phyloP scores from a whole-genome alignment of 2,888 invertebrate genomes.

The Scotopteryx bipunctaria region DNA sequence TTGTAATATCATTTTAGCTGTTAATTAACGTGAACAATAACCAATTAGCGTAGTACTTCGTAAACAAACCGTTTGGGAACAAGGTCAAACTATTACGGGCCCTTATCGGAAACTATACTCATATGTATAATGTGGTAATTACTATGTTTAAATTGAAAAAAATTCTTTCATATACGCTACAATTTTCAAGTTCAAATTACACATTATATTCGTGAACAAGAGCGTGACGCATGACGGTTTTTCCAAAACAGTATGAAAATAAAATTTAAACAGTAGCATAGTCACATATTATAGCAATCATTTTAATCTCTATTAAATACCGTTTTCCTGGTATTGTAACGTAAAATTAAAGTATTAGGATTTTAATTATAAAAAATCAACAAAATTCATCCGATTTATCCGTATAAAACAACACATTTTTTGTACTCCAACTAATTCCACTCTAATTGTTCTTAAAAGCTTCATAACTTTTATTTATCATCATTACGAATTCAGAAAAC shows the following conservation, averaged over 20 bases:
- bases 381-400: too few relatives aligned
- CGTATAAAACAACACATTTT: too few relatives aligned
- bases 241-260: neutral
- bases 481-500: too few relatives aligned
- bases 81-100: constrained; percentile 30
- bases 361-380: neutral
- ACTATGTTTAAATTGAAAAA: too few relatives aligned
- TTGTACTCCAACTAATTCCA: too few relatives aligned
- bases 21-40: constrained; percentile 39
- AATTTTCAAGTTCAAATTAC: too few relatives aligned
- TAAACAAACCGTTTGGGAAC: constrained; percentile 35
- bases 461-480: too few relatives aligned
- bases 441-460: too few relatives aligned
- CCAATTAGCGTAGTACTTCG: constrained; percentile 34
- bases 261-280: neutral
- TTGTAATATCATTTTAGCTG: constrained; percentile 34
- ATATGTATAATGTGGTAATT: constrained; percentile 7
- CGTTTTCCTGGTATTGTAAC: constrained; percentile 11
- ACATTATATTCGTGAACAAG: too few relatives aligned
- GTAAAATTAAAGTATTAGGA: neutral
- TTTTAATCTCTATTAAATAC: neutral
- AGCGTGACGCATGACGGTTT: too few relatives aligned
- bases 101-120: constrained; percentile 30
- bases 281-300: neutral
- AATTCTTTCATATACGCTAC: too few relatives aligned